Evolutionary conservation across 1,140 invertebrate genomes (phyloP), one percentile per base, ranked within the genome.

Genomic region (Euura lappo): DNA sequence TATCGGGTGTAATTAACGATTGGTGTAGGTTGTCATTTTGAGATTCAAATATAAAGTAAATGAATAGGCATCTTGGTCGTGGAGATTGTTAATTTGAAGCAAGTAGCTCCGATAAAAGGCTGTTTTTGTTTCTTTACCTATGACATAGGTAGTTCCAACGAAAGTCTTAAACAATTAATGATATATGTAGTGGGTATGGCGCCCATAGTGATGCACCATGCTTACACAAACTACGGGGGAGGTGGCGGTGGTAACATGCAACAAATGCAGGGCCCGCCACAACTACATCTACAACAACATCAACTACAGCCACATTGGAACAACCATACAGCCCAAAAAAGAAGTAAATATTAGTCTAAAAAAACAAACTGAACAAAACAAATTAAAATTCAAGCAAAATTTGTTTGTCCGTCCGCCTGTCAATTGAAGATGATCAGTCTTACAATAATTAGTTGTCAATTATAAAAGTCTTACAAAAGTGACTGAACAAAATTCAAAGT

Each of bases 221-320:
- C 89, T 90, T 90, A 88, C 89, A 87, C 88, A 86, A 90, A 86
- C 89, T 90, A 90, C 88, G 88, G 89, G 87, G 88, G 88, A 88
- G 86, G 85, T 89, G 86, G 88, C 84, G 86, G 84, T 86, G 87
- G 86, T 88, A 86, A 86, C 85, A 87, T 88, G 85, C 88, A 89
- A 89, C 89, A 89, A 87, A 89, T 89, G 87, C 88, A 88, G 88
- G 85, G 83, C 81, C 87, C 82, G 73, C 79, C 82, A 77, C 84
- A 85, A 80, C 85, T 85, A 84, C 86, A 88, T 82, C 83, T 86
- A 80, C 86, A 85, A 84, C 86, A 87, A 75, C 89, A 88, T 87
- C 89, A 88, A 81, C 85, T 87, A 80, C 89, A 89, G 84, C 88
- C 86, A 84, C 90, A 90, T 81, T 91, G 90, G 90, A 90, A 89